Conservation (phyloP, 2,113 vertebrate genomes). For the Siniperca knerii region DNA sequence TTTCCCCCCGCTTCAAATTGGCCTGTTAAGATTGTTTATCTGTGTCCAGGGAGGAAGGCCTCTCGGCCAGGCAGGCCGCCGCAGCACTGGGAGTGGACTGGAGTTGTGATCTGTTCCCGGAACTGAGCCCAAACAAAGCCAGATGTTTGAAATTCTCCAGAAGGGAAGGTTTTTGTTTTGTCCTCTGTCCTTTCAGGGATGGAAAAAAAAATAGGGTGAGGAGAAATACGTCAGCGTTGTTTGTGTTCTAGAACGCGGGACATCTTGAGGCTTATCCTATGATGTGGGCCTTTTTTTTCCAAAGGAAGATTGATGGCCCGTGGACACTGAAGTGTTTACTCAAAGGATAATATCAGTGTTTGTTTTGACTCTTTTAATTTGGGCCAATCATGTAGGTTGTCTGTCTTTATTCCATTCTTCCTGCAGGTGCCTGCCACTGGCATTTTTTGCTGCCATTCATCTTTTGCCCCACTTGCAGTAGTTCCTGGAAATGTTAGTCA, state of each 20-base stretch:
- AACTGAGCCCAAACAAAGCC: conserved; percentile 68
- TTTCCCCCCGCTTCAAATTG: conserved; percentile 60
- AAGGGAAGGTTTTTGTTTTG: conserved; percentile 47
- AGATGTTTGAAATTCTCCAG: conserved; percentile 80
- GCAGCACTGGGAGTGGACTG: conserved; percentile 36
- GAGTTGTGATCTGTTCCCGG: conserved; percentile 68
- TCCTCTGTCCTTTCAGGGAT: conserved; percentile 21
- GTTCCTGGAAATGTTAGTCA: background rate
- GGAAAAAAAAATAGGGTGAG: conserved; percentile 23
- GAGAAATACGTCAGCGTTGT: conserved; percentile 26
- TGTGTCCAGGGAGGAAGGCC: conserved; percentile 53
- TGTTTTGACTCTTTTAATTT: background rate
- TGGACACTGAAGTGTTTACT: conserved; percentile 9
- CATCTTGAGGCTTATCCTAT: background rate
- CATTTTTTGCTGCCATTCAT: background rate
- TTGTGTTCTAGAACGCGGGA: conserved; percentile 12
- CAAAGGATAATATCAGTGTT: background rate
- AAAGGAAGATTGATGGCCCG: background rate
- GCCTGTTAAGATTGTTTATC: conserved; percentile 67
- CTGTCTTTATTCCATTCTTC: background rate
- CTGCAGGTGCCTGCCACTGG: background rate
- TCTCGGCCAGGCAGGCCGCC: conserved; percentile 10
- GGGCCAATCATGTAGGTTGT: background rate
- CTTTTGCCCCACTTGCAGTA: background rate
- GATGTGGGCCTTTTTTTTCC: conserved; percentile 1